Conservation (phyloP, 1,140 invertebrate species). For the Plodia interpunctella region DNA sequence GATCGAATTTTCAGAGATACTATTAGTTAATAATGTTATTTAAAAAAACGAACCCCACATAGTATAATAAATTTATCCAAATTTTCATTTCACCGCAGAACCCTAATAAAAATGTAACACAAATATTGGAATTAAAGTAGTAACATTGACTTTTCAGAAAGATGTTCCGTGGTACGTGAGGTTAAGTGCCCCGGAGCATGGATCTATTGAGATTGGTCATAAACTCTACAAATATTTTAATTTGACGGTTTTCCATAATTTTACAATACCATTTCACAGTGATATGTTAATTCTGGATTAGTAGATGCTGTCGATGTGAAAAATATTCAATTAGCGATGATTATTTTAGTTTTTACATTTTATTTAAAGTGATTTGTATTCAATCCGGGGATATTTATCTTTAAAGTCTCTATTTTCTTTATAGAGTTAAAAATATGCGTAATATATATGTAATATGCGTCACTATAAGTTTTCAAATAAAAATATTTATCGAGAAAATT, state of each 20-base stretch:
- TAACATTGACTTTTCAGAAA: not conserved
- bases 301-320: not conserved
- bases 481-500: too few relatives aligned
- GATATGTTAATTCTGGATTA: not conserved
- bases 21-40: too few relatives aligned
- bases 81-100: not conserved
- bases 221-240: not conserved
- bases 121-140: slow-evolving; percentile 2
- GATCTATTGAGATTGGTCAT: not conserved
- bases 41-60: too few relatives aligned
- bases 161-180: not conserved
- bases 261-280: not conserved
- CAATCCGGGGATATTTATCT: too few relatives aligned
- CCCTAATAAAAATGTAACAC: not conserved
- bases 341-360: too few relatives aligned
- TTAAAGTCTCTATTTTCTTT: too few relatives aligned
- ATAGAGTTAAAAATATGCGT: too few relatives aligned
- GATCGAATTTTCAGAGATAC: too few relatives aligned
- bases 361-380: too few relatives aligned
- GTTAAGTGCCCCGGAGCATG: not conserved
- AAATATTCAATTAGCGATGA: not conserved
- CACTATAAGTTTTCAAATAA: too few relatives aligned
- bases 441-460: too few relatives aligned
- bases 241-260: not conserved
- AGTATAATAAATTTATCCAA: too few relatives aligned